Evolutionary conservation across 92 coral and sea anemone genomes (phyloP), one percentile per base, ranked within the genome.

Genomic region (Siderastrea radians): DNA sequence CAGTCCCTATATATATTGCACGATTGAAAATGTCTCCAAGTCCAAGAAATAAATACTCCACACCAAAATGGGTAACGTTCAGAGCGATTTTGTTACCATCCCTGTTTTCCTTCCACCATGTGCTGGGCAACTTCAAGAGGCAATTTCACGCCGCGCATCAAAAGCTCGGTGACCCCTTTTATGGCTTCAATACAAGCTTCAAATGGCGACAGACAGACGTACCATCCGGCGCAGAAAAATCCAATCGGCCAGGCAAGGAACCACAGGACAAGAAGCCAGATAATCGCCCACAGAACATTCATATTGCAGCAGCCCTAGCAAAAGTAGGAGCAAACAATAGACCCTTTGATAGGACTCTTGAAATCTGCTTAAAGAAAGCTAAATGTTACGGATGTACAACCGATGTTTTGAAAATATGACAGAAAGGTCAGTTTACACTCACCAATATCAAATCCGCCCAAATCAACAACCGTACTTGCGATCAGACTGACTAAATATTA

Each of bases 221-320:
- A 97, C 99, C 99, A 97, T 1, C 99, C 96, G 6, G 99, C 99
- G 52, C 96, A 94, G 90, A 97, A 97, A 62, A 95, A 97, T 7
- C 99, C 99, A 58, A 97, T 77, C 2, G 99, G 99, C 99, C 99
- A 96, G 4, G 94, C 99, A 10, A 96, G 92, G 50, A 96, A 95
- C 97, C 94, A 95, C 16, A 97, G 96, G 16, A 90, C 98, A 6
- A 97, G 91, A 62, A 95, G 86, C 99, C 99, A 97, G 38, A 97
- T 95, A 14, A 97, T 93, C 7, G 95, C 99, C 99, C 99, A 97
- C 47, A 97, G 90, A 50, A 87, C 92, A 85, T 97, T 97, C 99
- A 97, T 96, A 82, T 48, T 71, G 75, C 15, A 12, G 16, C 9
- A 8, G 64, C 57, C 72, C 7, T 7, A 59, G 13, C 12, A 7